Base-by-base conservation (phyloP, 2,797 vertebrate species). In the Enteromius thamalakanensis region DNA sequence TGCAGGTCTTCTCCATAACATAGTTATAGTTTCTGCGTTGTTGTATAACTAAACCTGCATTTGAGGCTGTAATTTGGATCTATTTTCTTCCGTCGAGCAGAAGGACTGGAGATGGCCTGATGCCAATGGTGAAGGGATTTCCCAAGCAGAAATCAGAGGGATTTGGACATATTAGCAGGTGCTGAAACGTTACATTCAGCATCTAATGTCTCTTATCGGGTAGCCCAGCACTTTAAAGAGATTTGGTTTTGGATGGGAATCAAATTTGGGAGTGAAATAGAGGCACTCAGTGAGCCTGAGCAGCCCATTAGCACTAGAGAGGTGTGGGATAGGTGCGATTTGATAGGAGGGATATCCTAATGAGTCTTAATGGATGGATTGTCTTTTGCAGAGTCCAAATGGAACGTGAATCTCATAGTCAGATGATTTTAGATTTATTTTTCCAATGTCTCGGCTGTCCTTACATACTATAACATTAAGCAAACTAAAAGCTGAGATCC, bases 121-220 rank as follows among this genome's bases (percentile, higher is more conserved):
- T 40, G 85, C 81, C 37, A 80, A 64, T 14, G n/a, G 58, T 40
- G 47, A 84, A 84, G 72, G 75, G 45, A 42, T 78, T 60, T 76
- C 75, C 32, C 45, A 11, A 19, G n/a, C 34, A 68, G 68, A 77
- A 87, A 85, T 81, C 80, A 86, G 83, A 71, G 14, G 81, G 84
- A 67, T 75, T 85, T 81, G 78, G 23, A 34, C 47, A 87, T 87
- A 89, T 90, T 86, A 89, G 87, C 84, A 88, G 84, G 89, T 87
- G 87, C 78, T 91, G 90, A 91, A 88, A 90, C 68, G 58, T 80
- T 81, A 78, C 72, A 71, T 85, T 86, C 62, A 21, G 80, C 32
- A 79, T 84, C 72, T 75, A 84, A 77, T 76, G 83, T 47, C 76
- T 75, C 81, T 72, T 83, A 89, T 87, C 68, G 60, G 55, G 60